Base-by-base conservation (phyloP, 2,797 vertebrate genomes). In the Oophaga sylvatica region DNA sequence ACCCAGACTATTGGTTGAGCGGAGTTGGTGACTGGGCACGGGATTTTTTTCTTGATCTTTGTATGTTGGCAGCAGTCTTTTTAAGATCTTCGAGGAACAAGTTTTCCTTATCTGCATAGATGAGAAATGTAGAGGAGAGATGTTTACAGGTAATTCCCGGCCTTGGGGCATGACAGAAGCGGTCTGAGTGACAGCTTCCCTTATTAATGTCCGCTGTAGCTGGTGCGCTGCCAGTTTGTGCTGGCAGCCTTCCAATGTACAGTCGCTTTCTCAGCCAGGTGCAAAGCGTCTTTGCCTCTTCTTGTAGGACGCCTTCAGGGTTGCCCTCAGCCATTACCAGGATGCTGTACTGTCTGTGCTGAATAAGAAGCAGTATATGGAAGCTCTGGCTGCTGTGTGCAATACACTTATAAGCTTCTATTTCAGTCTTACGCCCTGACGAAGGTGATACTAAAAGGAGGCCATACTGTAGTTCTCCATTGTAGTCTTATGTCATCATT, bases 181-280 rank as follows among this genome's bases (percentile, higher is more conserved):
- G 68, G 53, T 71, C 53, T 86, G 93, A 92, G 92, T 95, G 94
- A 95, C 94, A 94, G 92, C 90, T 93, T 92, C 16, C 90, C 92
- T 95, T 95, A 95, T 95, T 95, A 94, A 95, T 95, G 95, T 95
- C 95, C 95, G 93, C 94, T 92, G 94, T 93, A 93, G 91, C 94
- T 95, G 95, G 94, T 95, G 92, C 89, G 82, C 92, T 95, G 95
- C 95, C 95, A 96, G 95, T 93, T 95, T 92, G 91, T 90, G 86
- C 94, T 96, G 95, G 95, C 95, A 81, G 29, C 88, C 15, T 81
- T 93, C 95, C 95, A 96, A 94, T 93, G 90, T 94, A 92, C 93
- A 94, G 93, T 94, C 93, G 94, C 93, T 94, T 94, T 71, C 89
- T 94, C 93, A 94, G 92, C 94, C 95, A 96, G 95, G 95, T 96